Evolutionary conservation across 2,888 invertebrate species (phyloP).

Genomic region (Aromia moschata): DNA sequence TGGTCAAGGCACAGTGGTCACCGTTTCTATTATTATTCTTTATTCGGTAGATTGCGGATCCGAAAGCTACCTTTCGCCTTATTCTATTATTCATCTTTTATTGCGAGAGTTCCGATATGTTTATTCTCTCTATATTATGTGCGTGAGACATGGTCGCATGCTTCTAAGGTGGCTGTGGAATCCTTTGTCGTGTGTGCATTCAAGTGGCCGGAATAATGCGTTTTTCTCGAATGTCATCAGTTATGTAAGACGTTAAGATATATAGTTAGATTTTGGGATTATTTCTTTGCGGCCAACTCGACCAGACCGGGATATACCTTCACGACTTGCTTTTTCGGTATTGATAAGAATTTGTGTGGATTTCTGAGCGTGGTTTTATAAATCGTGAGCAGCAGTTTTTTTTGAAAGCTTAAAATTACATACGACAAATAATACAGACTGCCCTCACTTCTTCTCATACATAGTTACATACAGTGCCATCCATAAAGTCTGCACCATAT

Average conservation of each 20-base stretch:
- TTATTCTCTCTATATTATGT: constrained; percentile 18
- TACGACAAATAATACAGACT: too few species aligned
- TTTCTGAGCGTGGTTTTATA: too few species aligned
- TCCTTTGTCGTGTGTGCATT: constrained; percentile 42
- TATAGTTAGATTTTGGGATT: constrained; percentile 8
- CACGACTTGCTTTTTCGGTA: not conserved
- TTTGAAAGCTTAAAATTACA: too few species aligned
- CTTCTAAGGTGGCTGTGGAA: constrained; percentile 36
- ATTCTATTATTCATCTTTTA: constrained; percentile 31
- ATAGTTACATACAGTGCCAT: too few species aligned
- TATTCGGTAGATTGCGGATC: not conserved
- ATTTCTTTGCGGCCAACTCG: constrained; percentile 7
- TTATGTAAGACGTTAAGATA: constrained; percentile 43
- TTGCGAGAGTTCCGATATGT: constrained; percentile 36
- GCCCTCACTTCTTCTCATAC: too few species aligned
- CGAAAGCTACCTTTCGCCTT: constrained; percentile 15
- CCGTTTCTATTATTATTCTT: constrained; percentile 8
- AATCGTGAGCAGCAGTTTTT: too few species aligned
- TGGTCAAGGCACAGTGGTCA: constrained; percentile 20
- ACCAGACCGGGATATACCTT: not conserved
- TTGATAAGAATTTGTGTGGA: not conserved
- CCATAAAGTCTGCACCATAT: too few species aligned
- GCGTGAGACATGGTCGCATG: constrained; percentile 25
- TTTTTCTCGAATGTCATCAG: constrained; percentile 46
- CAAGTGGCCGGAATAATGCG: constrained; percentile 48